Conservation (phyloP, 2,888 invertebrate genomes). For the Polydrusus tereticollis region DNA sequence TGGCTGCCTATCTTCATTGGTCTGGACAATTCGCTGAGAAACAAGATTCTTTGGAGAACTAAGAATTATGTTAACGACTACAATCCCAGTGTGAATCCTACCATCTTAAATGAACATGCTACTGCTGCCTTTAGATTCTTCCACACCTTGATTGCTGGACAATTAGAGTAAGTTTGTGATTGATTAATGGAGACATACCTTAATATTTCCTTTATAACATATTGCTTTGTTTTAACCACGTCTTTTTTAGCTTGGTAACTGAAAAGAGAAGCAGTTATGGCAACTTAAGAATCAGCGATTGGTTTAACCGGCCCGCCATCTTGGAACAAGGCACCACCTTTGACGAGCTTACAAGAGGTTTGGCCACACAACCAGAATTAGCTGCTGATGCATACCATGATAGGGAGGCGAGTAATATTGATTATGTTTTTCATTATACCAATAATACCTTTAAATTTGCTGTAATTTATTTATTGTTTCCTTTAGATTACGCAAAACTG, state of each 20-base stretch:
- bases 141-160: constrained; percentile 79
- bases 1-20: constrained; percentile 83
- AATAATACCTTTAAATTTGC: no score
- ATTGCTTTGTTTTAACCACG: no score
- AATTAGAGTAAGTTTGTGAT: constrained; percentile 73
- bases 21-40: constrained; percentile 73
- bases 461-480: constrained; percentile 5
- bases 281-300: constrained; percentile 77
- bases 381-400: constrained; percentile 84
- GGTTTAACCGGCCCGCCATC: constrained; percentile 77
- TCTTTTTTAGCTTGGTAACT: constrained; percentile 70
- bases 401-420: constrained; percentile 71
- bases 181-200: neutral
- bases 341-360: constrained; percentile 81
- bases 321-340: constrained; percentile 76
- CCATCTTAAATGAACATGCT: constrained; percentile 78
- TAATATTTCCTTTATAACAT: neutral
- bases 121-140: constrained; percentile 82
- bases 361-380: constrained; percentile 82
- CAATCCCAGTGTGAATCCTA: constrained; percentile 75
- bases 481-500: constrained; percentile 75
- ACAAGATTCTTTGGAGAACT: constrained; percentile 74
- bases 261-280: constrained; percentile 71
- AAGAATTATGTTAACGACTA: constrained; percentile 77
- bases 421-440: neutral